These are phyloP conservation scores for Zelostemma sp. DNA, from an alignment of 1,140 invertebrate species.

Conservation along the genomic window DNA sequence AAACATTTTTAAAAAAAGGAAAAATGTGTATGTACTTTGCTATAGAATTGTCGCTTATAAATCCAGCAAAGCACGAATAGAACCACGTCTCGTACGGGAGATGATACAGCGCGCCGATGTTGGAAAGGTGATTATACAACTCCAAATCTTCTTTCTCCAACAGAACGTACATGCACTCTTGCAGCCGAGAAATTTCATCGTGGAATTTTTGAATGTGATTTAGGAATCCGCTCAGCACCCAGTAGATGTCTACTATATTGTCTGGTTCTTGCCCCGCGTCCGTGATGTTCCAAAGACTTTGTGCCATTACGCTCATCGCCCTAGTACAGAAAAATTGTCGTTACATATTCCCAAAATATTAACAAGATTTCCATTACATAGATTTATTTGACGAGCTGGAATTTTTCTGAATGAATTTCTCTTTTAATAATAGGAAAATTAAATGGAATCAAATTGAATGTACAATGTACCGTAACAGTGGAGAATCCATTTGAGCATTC, in stretches of 20 bases:
- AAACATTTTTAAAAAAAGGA: no score
- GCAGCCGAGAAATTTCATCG: constrained; percentile 75
- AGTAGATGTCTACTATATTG: constrained; percentile 78
- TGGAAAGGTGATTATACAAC: constrained; percentile 75
- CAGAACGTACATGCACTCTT: constrained; percentile 75
- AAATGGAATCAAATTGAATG: not conserved
- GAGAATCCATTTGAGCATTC: constrained; percentile 66
- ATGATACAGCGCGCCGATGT: constrained; percentile 71
- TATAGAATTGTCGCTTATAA: constrained; percentile 82
- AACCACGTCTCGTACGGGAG: constrained; percentile 83
- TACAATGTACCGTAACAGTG: constrained; percentile 56
- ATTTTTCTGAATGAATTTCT: no score
- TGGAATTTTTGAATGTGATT: constrained; percentile 76
- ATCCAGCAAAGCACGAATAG: constrained; percentile 82
- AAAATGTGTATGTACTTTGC: constrained; percentile 72
- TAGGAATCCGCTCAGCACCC: constrained; percentile 81
- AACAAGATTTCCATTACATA: no score
- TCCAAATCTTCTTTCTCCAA: constrained; percentile 80
- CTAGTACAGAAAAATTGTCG: constrained; percentile 59
- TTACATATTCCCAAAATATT: constrained; percentile 11
- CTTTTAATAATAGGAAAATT: no score
- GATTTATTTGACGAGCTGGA: no score
- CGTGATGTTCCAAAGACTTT: constrained; percentile 77
- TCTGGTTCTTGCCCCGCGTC: constrained; percentile 72
- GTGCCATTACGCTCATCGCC: constrained; percentile 76